phyloP scores from a whole-genome alignment of 2,797 vertebrate species.

The Danionella dracula region DNA sequence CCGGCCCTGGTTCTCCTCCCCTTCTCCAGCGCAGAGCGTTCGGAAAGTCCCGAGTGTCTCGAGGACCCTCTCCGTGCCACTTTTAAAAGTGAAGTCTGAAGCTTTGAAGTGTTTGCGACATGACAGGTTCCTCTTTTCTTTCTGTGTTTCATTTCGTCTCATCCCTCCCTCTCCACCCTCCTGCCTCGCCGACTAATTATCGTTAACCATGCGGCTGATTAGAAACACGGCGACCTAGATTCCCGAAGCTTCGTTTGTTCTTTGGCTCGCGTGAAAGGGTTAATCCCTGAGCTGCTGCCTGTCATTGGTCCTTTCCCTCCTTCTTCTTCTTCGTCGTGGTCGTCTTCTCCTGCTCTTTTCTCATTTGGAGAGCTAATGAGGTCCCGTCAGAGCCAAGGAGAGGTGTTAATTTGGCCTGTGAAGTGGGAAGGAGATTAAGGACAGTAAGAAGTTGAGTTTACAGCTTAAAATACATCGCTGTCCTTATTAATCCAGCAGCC shows the following conservation, averaged over 20 bases:
- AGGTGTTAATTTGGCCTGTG: constrained; percentile 83
- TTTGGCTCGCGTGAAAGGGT: constrained; percentile 68
- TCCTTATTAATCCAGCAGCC: constrained; percentile 81
- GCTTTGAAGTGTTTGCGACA: constrained; percentile 76
- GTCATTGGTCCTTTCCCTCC: constrained; percentile 72
- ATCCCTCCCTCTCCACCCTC: constrained; percentile 63
- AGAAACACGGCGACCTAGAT: constrained; percentile 77
- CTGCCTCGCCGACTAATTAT: constrained; percentile 74
- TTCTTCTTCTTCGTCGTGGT: constrained; percentile 3
- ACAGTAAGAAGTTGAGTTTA: constrained; percentile 81
- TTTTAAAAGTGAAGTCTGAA: constrained; percentile 66
- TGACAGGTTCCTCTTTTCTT: constrained; percentile 72
- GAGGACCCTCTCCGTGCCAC: constrained; percentile 67
- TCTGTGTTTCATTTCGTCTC: constrained; percentile 70
- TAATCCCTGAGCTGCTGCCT: constrained; percentile 76
- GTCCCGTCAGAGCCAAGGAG: constrained; percentile 81
- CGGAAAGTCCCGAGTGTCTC: constrained; percentile 59
- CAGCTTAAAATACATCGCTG: constrained; percentile 82
- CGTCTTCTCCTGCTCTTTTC: constrained; percentile 63
- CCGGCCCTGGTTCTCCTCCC: constrained; percentile 27
- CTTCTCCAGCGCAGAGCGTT: constrained; percentile 49
- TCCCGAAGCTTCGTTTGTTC: constrained; percentile 45
- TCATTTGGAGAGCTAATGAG: constrained; percentile 81
- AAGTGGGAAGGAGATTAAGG: constrained; percentile 83
- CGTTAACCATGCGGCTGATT: constrained; percentile 79